phyloP scores from a whole-genome alignment of 2,113 vertebrate species.

The Ciconia maguari region DNA sequence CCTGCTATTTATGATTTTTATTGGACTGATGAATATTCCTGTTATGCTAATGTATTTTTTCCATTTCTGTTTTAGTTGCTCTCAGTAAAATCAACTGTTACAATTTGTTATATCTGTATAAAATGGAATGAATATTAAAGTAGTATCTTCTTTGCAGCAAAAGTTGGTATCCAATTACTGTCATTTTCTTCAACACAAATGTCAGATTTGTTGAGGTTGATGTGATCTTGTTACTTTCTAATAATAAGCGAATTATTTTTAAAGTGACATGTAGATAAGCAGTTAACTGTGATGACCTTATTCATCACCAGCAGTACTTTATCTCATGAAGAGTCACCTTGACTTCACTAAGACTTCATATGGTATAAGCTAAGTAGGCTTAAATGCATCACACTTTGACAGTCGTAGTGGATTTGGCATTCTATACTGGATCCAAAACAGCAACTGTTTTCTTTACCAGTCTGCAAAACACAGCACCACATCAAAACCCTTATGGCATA shows the following conservation, averaged over 20 bases:
- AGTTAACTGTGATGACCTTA: neutral
- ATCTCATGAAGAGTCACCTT: neutral
- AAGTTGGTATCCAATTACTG: constrained; percentile 11
- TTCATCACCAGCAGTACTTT: neutral
- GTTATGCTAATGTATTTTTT: neutral
- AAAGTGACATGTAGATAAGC: neutral
- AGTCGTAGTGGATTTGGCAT: neutral
- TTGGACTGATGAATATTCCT: neutral
- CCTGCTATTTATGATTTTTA: neutral
- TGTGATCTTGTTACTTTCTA: constrained; percentile 16
- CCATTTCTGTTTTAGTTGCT: neutral
- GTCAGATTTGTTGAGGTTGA: neutral
- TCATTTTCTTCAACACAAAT: neutral
- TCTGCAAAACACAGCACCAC: neutral
- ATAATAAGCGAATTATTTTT: constrained; percentile 33
- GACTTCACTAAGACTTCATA: neutral
- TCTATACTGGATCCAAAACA: neutral
- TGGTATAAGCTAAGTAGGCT: neutral
- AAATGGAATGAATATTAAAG: neutral
- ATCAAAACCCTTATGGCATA: neutral
- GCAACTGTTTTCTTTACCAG: neutral
- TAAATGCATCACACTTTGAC: neutral
- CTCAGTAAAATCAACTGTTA: neutral
- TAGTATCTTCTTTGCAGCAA: neutral
- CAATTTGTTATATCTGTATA: neutral